Conservation (phyloP, 2,888 invertebrate genomes). For the Drosophila hamatofila region DNA sequence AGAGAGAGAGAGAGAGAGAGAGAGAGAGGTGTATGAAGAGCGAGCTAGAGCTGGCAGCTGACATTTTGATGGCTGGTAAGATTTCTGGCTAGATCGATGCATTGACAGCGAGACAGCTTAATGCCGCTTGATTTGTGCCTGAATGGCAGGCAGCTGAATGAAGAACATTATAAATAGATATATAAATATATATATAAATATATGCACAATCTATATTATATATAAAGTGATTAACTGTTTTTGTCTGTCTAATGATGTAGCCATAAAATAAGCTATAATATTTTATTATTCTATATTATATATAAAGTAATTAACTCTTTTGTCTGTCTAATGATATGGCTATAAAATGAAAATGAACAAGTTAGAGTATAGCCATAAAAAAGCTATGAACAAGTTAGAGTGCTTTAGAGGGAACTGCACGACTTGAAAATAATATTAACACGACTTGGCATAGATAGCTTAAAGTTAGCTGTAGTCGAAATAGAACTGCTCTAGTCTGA, state of each 20-base stretch:
- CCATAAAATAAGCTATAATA: not conserved
- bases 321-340: not conserved
- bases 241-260: not conserved
- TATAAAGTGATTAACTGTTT: not conserved
- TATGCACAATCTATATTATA: not conserved
- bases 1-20: not conserved
- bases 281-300: not conserved
- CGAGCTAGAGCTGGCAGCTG: not conserved
- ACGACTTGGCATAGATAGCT: not conserved
- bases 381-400: not conserved
- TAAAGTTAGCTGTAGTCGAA: not conserved
- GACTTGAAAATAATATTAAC: not conserved
- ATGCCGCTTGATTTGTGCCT: slow-evolving; percentile 73
- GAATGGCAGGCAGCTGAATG: not conserved
- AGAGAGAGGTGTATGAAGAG: not conserved
- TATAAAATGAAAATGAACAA: too few relatives aligned
- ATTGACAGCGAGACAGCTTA: slow-evolving; percentile 53
- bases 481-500: too few relatives aligned
- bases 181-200: not conserved
- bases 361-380: too few relatives aligned
- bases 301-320: not conserved
- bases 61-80: slow-evolving; percentile 11
- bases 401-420: not conserved
- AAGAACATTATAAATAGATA: not conserved
- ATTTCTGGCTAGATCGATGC: slow-evolving; percentile 10